These are phyloP conservation scores for Sitobion miscanthi DNA, from an alignment of 1,140 invertebrate genomes.

Conservation along the genomic window DNA sequence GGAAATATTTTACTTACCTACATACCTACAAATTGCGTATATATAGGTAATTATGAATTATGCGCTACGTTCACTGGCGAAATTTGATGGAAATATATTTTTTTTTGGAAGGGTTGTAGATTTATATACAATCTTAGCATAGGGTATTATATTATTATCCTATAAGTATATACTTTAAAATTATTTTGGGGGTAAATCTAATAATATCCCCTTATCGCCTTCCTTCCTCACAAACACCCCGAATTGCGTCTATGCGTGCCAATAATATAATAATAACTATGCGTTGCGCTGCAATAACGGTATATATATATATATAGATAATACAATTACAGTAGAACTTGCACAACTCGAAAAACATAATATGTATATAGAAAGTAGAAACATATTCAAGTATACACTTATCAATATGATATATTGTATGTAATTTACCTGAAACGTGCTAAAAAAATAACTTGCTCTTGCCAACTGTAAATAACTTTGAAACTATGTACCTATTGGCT, in stretches of 20 bases:
- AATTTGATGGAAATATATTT: too few species aligned
- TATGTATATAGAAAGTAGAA: neutral
- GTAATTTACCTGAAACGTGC: neutral
- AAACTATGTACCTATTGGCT: too few species aligned
- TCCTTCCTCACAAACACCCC: too few species aligned
- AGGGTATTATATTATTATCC: too few species aligned
- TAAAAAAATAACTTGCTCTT: neutral
- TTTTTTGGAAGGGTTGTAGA: too few species aligned
- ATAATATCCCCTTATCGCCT: too few species aligned
- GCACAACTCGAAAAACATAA: neutral
- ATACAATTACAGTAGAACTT: neutral
- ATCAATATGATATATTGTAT: neutral
- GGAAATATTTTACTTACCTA: neutral
- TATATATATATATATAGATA: neutral
- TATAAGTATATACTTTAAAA: too few species aligned
- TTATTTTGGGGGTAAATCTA: too few species aligned
- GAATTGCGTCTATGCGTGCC: too few species aligned
- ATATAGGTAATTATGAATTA: neutral
- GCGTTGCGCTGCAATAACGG: neutral
- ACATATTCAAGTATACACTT: too few species aligned
- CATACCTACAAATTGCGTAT: neutral
- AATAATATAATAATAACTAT: neutral
- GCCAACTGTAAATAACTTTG: neutral
- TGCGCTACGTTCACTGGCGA: neutral
- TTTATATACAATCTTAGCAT: too few species aligned